Conservation (phyloP, 2,797 vertebrate species). For the Cossypha dichroa region DNA sequence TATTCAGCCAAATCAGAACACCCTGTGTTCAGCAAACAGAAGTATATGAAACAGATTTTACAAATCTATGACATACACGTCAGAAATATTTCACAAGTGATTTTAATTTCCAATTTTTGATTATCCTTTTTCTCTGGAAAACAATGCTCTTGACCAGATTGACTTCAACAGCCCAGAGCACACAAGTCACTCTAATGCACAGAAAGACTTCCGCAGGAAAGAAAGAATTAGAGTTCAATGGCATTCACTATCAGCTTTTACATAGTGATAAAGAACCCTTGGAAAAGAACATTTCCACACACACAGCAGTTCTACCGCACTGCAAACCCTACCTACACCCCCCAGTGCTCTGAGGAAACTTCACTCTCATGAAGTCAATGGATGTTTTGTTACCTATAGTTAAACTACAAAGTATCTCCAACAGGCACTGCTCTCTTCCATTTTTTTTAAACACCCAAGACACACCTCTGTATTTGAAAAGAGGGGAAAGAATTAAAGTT, state of each 20-base stretch:
- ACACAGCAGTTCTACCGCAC: not conserved
- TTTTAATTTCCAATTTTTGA: constrained; percentile 10
- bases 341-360: not conserved
- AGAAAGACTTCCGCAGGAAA: not conserved
- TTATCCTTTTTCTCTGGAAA: not conserved
- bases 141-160: not conserved
- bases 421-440: not conserved
- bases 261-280: not conserved
- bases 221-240: not conserved
- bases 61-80: constrained; percentile 19
- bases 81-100: constrained; percentile 16
- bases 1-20: constrained; percentile 64
- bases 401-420: not conserved
- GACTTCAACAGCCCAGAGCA: not conserved
- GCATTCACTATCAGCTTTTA: not conserved
- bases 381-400: not conserved
- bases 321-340: not conserved
- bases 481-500: not conserved
- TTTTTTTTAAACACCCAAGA: not conserved
- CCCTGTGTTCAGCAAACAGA: not conserved
- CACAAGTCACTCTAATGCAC: not conserved
- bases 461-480: not conserved
- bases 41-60: constrained; percentile 58
- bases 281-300: not conserved
- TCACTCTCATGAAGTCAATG: not conserved